Evolutionary conservation across 2,888 invertebrate genomes (phyloP).

Genomic region (Apoda limacodes): DNA sequence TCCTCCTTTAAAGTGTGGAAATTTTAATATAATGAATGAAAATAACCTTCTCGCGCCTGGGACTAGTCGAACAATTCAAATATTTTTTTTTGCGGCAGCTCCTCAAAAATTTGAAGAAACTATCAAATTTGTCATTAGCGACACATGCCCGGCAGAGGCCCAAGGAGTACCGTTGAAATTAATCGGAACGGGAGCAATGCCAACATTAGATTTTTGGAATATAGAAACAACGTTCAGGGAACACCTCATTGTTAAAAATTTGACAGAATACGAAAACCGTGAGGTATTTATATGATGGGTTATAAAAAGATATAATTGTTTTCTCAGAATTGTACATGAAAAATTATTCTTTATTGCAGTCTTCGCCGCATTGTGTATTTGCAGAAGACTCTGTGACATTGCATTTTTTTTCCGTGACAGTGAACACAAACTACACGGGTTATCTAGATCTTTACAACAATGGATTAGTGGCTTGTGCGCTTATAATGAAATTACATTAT

Average conservation of each 20-base stretch:
- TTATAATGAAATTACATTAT: constrained; percentile 47
- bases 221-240: constrained; percentile 70
- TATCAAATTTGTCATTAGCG: constrained; percentile 53
- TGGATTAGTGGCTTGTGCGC: constrained; percentile 50
- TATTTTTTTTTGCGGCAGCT: constrained; percentile 46
- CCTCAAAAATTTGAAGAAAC: constrained; percentile 49
- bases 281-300: no score
- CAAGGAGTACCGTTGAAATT: constrained; percentile 58
- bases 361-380: constrained; percentile 56
- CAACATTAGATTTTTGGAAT: constrained; percentile 68
- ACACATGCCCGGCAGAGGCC: constrained; percentile 59
- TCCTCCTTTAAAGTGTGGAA: constrained; percentile 52
- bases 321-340: neutral
- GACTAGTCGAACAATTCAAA: constrained; percentile 47
- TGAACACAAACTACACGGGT: constrained; percentile 40
- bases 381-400: constrained; percentile 53
- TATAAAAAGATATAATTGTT: constrained; percentile 8
- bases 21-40: constrained; percentile 52
- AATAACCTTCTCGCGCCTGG: constrained; percentile 57
- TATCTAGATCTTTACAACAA: constrained; percentile 53
- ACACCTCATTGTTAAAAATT: constrained; percentile 65
- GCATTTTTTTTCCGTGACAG: constrained; percentile 51
- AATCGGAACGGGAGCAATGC: constrained; percentile 66
- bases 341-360: constrained; percentile 32
- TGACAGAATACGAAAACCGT: constrained; percentile 59